Evolutionary conservation across 2,113 vertebrate species (phyloP).

Genomic region (Apodemus sylvaticus): DNA sequence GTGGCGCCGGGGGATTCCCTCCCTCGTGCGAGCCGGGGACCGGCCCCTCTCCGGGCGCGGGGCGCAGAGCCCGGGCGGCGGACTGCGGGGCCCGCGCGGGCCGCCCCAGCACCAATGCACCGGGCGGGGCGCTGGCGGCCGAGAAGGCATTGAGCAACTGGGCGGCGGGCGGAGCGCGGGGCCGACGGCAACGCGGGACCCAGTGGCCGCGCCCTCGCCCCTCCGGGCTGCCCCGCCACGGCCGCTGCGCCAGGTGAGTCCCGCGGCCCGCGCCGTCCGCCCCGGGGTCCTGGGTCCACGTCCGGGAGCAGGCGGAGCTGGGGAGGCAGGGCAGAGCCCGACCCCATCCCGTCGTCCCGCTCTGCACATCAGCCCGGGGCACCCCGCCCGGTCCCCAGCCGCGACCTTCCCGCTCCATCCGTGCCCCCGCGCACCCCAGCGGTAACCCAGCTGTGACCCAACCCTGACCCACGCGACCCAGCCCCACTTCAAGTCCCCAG

Average conservation of each 20-base stretch:
- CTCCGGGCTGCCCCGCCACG: conserved; percentile 57
- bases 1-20: conserved; percentile 78
- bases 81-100: neutral
- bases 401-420: neutral
- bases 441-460: neutral
- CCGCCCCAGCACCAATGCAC: conserved; percentile 64
- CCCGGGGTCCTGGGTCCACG: neutral
- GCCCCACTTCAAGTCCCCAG: neutral
- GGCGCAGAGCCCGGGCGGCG: conserved; percentile 48
- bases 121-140: conserved; percentile 75
- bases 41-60: conserved; percentile 64
- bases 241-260: conserved; percentile 75
- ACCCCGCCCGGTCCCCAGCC: neutral
- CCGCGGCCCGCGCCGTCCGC: neutral
- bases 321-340: neutral
- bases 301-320: neutral
- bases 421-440: neutral
- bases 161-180: conserved; percentile 73
- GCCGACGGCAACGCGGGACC: conserved; percentile 58
- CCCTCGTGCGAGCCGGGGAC: conserved; percentile 68
- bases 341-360: neutral
- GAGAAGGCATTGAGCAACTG: conserved; percentile 78
- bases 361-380: neutral
- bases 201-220: conserved; percentile 73
- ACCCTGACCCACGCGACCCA: neutral